Evolutionary conservation across 2,113 vertebrate species (phyloP), one percentile per base, ranked within the genome.

Genomic region (Lophotis ruficrista): DNA sequence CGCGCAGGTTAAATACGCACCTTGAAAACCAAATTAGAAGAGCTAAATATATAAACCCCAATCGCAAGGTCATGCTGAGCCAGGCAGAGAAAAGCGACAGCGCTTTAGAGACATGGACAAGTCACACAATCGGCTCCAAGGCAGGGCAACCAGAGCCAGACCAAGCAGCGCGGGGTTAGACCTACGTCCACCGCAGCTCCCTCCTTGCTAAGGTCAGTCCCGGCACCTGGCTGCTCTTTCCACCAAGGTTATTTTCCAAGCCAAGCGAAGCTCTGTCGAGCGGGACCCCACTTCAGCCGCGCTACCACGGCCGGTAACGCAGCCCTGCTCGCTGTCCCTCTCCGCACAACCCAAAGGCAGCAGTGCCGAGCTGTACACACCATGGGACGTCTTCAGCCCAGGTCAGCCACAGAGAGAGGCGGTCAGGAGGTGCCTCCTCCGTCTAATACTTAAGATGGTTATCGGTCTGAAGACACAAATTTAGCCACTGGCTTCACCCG

Each of bases 391-490:
- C 94, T 94, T 94, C 87, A 70, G 83, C 89, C 94, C 65, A 11
- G 87, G 89, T 48, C 53, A 89, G 90, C 71, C 50, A 94, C 83
- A 94, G 95, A 97, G 98, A 97, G 98, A 98, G 97, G 97, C 92
- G 38, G 85, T 68, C 85, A 56, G 65, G 19, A 73, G 91, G 95
- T 83, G 97, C 90, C 95, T 96, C 75, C 71, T 90, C 91, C 22
- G 95, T 48, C 91, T 98, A 95, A 98, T 96, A 79, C 97, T 98
- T 94, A 97, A 98, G 97, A 98, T 94, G 98, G 96, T 93, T 96
- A 86, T 95, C 71, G 24, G 92, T 71, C 94, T 82, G 93, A 96
- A 98, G 95, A 96, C 98, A 98, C 98, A 98, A 99, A 99, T 98
- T 99, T 99, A 97, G 98, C 98, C 73, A 25, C 98, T 97, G 94